These are phyloP conservation scores for Amphilophus citrinellus DNA, from an alignment of 2,113 vertebrate genomes.

Conservation along the genomic window DNA sequence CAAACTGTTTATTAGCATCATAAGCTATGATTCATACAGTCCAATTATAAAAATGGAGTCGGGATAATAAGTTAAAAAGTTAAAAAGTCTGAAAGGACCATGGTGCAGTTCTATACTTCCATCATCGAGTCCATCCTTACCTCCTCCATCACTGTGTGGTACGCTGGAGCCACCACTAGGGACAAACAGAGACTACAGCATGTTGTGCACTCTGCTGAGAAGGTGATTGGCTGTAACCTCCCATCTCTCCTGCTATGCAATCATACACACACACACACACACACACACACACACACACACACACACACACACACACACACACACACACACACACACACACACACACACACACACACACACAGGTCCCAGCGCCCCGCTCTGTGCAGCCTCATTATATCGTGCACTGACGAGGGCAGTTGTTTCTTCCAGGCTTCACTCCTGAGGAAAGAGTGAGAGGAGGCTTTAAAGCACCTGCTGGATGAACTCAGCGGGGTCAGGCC, in stretches of 20 bases:
- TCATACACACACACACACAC: too few species aligned
- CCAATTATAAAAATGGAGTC: too few species aligned
- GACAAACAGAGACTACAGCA: too few species aligned
- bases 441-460: not conserved
- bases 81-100: too few species aligned
- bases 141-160: too few species aligned
- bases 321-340: not conserved
- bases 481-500: not conserved
- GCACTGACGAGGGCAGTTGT: slow-evolving; percentile 3
- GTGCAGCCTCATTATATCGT: slow-evolving; percentile 20
- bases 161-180: too few species aligned
- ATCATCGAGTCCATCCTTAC: too few species aligned
- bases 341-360: fast-evolving
- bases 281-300: not conserved
- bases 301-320: not conserved
- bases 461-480: slow-evolving; percentile 23
- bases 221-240: too few species aligned
- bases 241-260: too few species aligned
- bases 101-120: too few species aligned
- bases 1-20: not conserved
- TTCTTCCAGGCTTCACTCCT: slow-evolving; percentile 32
- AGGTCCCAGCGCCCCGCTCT: not conserved
- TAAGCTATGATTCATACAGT: fast-evolving
- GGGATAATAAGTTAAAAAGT: too few species aligned
- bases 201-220: too few species aligned